Base-by-base conservation (phyloP, 2,888 invertebrate species). In the Eupithecia vulgata region DNA sequence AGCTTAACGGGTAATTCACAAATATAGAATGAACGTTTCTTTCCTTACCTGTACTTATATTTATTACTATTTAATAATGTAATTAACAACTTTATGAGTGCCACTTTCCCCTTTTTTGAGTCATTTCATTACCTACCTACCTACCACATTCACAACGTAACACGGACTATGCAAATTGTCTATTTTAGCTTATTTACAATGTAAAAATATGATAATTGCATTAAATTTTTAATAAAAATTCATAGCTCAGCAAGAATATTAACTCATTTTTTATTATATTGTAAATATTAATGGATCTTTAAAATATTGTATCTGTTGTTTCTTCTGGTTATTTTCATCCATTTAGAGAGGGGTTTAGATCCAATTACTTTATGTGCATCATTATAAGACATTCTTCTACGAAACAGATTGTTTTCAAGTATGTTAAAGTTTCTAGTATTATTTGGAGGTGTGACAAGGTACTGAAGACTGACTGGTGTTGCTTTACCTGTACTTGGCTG, bases 371-470 rank as follows among this genome's bases (percentile, higher is more conserved):
- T 85, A 42, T 82, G 83, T 70, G 79, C 78, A 30, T 79, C 78
- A 67, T 76, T 45, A 75, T 82, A 76, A 37, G 73, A 80, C 35
- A 85, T 68, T 76, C 81, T 82, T 81, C 83, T 82, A 76, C 89
- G 87, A 75, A 92, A 91, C 70, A 93, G 79, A 73, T 87, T 80
- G 21, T 77, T 78, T 77, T 90, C 85, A 59, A 91, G 79, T 4
- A 78, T 73, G 35, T 86, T 82, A 67, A 88, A 83, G 67, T 82
- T 83, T 65, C 80, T 78, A 74, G 81, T 83, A 75, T 81, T 81
- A 66, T 82, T 72, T 8, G 83, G 75, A 13, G 79, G 74, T 40
- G 83, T 84, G 13, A 72, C 72, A 13, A 76, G 68, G 34, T 52
- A 75, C 45, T 77, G 75, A 10, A 70, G 67, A 34, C 35, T 42